Evolutionary conservation across 2,888 invertebrate species (phyloP).

Genomic region (Phyllotreta cruciferae): DNA sequence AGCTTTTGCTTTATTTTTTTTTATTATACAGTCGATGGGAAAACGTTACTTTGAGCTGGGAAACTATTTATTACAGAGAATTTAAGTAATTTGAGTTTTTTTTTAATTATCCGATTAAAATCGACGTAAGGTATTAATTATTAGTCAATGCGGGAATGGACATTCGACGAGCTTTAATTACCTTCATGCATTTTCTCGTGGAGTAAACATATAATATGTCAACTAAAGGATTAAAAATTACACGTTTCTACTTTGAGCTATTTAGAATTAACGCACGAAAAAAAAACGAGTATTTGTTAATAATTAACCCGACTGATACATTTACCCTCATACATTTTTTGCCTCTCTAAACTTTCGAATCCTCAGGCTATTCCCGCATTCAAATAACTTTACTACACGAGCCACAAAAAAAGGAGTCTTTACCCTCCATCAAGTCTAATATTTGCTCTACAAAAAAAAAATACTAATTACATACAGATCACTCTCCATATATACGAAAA

Average conservation of each 20-base stretch:
- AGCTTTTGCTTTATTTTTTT: background rate
- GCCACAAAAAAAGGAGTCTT: too few relatives aligned
- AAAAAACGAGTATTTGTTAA: background rate
- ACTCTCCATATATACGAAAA: background rate
- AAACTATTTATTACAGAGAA: too few relatives aligned
- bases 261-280: background rate
- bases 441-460: too few relatives aligned
- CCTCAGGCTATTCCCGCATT: conserved; percentile 8
- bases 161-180: too few relatives aligned
- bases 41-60: background rate
- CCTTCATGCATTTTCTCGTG: too few relatives aligned
- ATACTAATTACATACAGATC: too few relatives aligned
- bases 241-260: background rate
- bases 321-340: conserved; percentile 11
- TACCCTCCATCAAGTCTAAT: too few relatives aligned
- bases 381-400: background rate
- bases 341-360: background rate
- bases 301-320: conserved; percentile 2
- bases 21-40: background rate
- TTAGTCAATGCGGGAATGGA: too few relatives aligned
- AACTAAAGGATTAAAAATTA: background rate
- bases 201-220: too few relatives aligned
- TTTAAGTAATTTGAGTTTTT: too few relatives aligned
- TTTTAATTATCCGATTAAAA: too few relatives aligned
- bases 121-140: too few relatives aligned